Conservation (phyloP, 2,113 vertebrate genomes). For the Cyanoramphus novaezelandiae region DNA sequence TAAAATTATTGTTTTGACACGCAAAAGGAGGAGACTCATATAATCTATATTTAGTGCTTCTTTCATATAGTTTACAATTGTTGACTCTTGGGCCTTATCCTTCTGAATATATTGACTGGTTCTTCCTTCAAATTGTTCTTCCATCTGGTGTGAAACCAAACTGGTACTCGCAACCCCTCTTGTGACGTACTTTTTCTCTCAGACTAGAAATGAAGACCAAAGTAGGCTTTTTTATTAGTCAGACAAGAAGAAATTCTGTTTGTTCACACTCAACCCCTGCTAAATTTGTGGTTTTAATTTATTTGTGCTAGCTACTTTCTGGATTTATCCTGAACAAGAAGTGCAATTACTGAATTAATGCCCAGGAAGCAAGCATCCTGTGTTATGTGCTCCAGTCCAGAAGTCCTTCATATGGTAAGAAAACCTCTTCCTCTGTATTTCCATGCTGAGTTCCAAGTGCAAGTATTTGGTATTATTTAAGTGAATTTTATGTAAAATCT, state of each 20-base stretch:
- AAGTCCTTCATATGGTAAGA: not conserved
- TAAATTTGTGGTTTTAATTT: not conserved
- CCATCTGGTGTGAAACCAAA: not conserved
- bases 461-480: not conserved
- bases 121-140: not conserved
- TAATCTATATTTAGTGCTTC: not conserved
- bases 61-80: not conserved
- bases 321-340: conserved; percentile 10
- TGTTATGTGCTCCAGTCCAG: not conserved
- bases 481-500: not conserved
- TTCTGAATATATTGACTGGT: not conserved
- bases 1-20: not conserved
- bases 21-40: not conserved
- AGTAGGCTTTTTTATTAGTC: not conserved
- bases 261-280: not conserved
- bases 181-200: not conserved
- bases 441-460: not conserved
- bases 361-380: not conserved
- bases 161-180: not conserved
- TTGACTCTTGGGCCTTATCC: not conserved
- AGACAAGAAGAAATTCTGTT: not conserved
- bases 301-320: conserved; percentile 14
- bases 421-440: not conserved
- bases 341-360: not conserved
- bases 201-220: not conserved